Evolutionary conservation across 2,888 invertebrate genomes (phyloP), one percentile per base, ranked within the genome.

Genomic region (Acleris cristana): DNA sequence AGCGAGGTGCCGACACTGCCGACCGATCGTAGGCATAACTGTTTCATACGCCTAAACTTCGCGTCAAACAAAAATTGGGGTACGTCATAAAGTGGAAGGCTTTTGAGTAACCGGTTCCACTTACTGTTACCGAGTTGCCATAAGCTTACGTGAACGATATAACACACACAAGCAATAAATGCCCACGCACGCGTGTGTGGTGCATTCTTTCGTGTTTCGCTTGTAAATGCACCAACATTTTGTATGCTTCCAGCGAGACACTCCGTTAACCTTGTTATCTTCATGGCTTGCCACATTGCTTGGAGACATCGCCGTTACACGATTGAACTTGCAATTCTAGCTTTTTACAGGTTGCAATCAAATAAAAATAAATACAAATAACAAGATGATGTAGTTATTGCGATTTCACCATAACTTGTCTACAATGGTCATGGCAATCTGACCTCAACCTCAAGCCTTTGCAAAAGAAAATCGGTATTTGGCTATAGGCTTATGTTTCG

Each of bases 91-190:
- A 67, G 67, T 51, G 30, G 30, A 67, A 67, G 62, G 53, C 67
- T 67, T 67, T 66, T 49, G 40, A 49, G 57, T 58, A 67, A 67
- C 67, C 67, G 67, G 67, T 67, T 62, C 49, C 45, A 58, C 56
- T 66, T 56, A 66, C 67, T 58, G 67, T 67, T 67, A 67, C 67
- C 67, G 26, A 63, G 67, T 67, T 63, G 63, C 56, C 67, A 67
- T 67, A 67, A 67, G 62, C 67, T 67, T 67, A 67, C 63, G 67
- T 67, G 67, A 58, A 67, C 67, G 67, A 63, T 67, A 67, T 67
- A 67, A 67, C 63, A 58, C 58, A 54, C 58, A 45, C 57, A 52
- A 64, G 44, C 45, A 64, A 58, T 51, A 64, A 63, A 53, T 62
- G 26, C 63, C 57, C 58, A 58, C 63, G 53, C 63, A 44, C 57